Conservation (phyloP, 2,113 vertebrate genomes). For the Antechinus stuartii region DNA sequence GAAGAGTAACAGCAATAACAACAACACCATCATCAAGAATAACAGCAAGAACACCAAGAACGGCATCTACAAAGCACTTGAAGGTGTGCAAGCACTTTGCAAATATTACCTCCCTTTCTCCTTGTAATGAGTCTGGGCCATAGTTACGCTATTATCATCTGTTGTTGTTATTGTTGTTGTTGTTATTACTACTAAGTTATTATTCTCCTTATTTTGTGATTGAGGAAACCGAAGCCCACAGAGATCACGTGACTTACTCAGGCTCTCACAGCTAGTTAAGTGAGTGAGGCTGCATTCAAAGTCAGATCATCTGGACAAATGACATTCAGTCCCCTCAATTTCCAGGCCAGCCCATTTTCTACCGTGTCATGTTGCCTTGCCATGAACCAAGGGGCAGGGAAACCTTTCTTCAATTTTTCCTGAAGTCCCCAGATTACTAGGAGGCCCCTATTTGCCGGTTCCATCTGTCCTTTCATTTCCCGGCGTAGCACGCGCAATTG, state of each 20-base stretch:
- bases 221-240: neutral
- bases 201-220: neutral
- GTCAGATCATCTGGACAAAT: neutral
- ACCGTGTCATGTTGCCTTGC: neutral
- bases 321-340: neutral
- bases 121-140: neutral
- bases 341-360: neutral
- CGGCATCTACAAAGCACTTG: neutral
- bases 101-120: neutral
- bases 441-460: neutral
- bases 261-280: neutral
- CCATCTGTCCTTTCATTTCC: neutral
- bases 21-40: too few relatives aligned
- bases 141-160: neutral
- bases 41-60: too few relatives aligned
- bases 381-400: neutral
- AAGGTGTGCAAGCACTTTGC: neutral
- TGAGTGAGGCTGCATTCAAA: neutral
- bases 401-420: neutral
- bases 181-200: neutral
- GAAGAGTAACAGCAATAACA: neutral
- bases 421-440: neutral
- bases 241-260: neutral
- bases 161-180: neutral
- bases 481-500: rapidly evolving